Percentiles rank a stretch among this genome's conserved stretches.
Conservation (phyloP, 1,140 invertebrate genomes). For the Goniozus legneri region DNA sequence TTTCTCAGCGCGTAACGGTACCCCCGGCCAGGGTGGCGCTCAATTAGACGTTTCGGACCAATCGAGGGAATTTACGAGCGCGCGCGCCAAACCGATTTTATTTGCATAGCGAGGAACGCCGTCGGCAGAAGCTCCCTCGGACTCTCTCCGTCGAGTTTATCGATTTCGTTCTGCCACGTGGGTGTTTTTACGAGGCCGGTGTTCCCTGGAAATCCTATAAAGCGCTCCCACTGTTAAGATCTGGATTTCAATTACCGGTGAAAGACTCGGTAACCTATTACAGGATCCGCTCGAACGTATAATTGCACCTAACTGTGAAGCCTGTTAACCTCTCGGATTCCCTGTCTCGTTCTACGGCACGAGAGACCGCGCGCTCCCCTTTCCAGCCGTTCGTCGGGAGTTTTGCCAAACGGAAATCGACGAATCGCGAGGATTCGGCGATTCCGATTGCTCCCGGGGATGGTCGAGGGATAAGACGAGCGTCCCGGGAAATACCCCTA, state of each 20-base stretch:
- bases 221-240: slow-evolving; percentile 23
- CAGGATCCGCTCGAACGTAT: slow-evolving; percentile 36
- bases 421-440: no score
- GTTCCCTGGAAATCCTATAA: slow-evolving; percentile 32
- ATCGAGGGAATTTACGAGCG: slow-evolving; percentile 19
- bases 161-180: slow-evolving; percentile 22
- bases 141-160: no score
- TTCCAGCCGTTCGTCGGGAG: background rate
- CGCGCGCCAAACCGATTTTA: slow-evolving; percentile 19
- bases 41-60: slow-evolving; percentile 19
- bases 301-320: slow-evolving; percentile 41
- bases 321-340: slow-evolving; percentile 15
- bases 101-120: slow-evolving; percentile 20
- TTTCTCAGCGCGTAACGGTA: slow-evolving; percentile 20
- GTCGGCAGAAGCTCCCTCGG: background rate
- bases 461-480: no score
- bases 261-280: slow-evolving; percentile 35
- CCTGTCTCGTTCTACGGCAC: no score
- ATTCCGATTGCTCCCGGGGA: no score
- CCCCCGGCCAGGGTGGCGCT: background rate
- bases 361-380: no score
- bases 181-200: slow-evolving; percentile 20
- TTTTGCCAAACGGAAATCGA: slow-evolving; percentile 8
- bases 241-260: slow-evolving; percentile 43
- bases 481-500: no score